phyloP scores from a whole-genome alignment of 2,888 invertebrate genomes.

The Euplagia quadripunctaria region DNA sequence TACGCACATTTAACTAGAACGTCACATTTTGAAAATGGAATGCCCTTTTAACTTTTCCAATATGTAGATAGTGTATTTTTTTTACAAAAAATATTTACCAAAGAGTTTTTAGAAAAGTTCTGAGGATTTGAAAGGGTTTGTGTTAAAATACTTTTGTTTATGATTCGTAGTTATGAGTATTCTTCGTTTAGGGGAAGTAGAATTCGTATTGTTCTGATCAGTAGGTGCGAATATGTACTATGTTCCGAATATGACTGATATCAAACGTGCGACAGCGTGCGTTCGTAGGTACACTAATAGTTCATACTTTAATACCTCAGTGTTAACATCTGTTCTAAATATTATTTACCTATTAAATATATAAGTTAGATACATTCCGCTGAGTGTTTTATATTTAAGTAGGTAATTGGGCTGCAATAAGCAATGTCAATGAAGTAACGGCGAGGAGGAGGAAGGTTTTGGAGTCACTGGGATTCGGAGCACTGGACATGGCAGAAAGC shows the following conservation, averaged over 20 bases:
- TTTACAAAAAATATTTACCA: slow-evolving; percentile 17
- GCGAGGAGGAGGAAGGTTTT: not conserved
- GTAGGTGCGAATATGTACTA: too few relatives aligned
- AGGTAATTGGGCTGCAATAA: not conserved
- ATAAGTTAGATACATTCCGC: too few relatives aligned
- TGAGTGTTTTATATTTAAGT: not conserved
- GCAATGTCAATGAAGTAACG: not conserved
- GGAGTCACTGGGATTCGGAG: not conserved
- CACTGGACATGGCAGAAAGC: not conserved
- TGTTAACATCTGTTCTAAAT: too few relatives aligned
- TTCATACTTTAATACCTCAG: too few relatives aligned
- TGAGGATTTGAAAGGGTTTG: slow-evolving; percentile 23
- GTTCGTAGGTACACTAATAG: too few relatives aligned
- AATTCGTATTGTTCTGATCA: not conserved
- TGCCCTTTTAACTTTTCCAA: slow-evolving; percentile 76
- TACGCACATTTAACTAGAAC: slow-evolving; percentile 62
- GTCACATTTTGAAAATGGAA: slow-evolving; percentile 79
- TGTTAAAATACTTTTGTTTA: slow-evolving; percentile 4
- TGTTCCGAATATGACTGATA: not conserved
- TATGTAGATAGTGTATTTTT: slow-evolving; percentile 57
- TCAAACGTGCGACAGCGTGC: too few relatives aligned
- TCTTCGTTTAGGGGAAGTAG: not conserved
- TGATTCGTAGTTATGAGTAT: not conserved
- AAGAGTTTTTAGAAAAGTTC: slow-evolving; percentile 26
- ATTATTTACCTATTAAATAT: too few relatives aligned